Evolutionary conservation across 2,113 vertebrate species (phyloP).

Genomic region (Coreoperca whiteheadi): DNA sequence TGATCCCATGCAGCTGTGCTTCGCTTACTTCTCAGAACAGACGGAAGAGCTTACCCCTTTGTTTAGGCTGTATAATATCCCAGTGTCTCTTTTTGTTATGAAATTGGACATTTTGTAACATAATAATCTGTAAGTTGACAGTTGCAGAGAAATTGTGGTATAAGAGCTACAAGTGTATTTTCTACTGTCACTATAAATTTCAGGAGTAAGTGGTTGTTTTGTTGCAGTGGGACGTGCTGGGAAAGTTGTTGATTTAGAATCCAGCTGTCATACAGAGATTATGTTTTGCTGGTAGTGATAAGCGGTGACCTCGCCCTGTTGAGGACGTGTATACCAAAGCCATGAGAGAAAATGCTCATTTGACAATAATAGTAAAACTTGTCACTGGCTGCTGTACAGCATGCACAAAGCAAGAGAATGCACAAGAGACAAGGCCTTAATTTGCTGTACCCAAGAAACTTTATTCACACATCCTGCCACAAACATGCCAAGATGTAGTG

Average conservation of each 20-base stretch:
- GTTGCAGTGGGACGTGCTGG: neutral
- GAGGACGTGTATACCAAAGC: neutral
- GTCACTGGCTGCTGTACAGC: neutral
- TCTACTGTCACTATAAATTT: neutral
- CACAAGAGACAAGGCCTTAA: neutral
- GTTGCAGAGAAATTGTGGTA: neutral
- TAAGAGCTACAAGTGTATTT: neutral
- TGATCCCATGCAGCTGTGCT: neutral
- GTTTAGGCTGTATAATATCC: neutral
- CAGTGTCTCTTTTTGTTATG: neutral
- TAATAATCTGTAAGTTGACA: neutral
- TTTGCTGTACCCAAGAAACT: neutral
- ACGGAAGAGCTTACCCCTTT: neutral
- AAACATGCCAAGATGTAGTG: neutral
- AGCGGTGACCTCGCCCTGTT: constrained; percentile 4
- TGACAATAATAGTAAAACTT: neutral
- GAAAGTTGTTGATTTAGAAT: neutral
- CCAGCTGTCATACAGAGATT: constrained; percentile 39
- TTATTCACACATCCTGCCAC: constrained; percentile 21
- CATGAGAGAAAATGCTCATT: constrained; percentile 13
- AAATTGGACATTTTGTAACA: neutral
- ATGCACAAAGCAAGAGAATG: neutral
- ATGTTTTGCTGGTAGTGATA: constrained; percentile 27
- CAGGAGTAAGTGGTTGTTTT: neutral
- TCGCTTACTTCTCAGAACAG: neutral